Evolutionary conservation across 2,888 invertebrate species (phyloP), one percentile per base, ranked within the genome.

Genomic region (Ennomos fuscantarius): DNA sequence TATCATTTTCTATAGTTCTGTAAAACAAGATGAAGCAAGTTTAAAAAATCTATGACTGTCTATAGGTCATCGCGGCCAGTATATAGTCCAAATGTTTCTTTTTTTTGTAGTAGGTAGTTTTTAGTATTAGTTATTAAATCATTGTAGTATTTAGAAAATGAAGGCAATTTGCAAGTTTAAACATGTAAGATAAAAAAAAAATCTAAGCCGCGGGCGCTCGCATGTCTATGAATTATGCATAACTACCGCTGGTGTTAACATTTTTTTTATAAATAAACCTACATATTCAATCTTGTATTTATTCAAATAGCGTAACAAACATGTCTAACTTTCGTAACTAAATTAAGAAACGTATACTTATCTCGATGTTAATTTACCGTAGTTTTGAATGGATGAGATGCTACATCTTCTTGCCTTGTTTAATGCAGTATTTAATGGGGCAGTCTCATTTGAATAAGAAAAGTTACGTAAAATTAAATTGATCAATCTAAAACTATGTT

Each of bases 291-390:
- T 52, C 50, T 53, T 43, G 42, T 56, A 55, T 60, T 57, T 66
- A 59, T 64, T 59, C 46, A 62, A 62, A 61, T 56, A 50, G 54
- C 49, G 33, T 50, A 50, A 54, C 49, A 54, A 50, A 55, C 42
- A 54, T 58, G 45, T 48, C 56, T 39, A 55, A 60, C 65, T 63
- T 61, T 63, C 63, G 46, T 60, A 60, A 63, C 35, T 57, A 48
- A 55, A 51, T 60, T 53, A 52, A 41, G 43, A 53, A 62, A 50
- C 55, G 47, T 43, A 24, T 5, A 36, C 45, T 42, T 51, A 54
- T 54, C 46, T 54, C 46, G 37, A 46, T 54, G 53, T 37, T 43
- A 55, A 59, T 50, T 46, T 46, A 54, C 32, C 9, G 9, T 49
- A 24, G 47, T 47, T 56, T 36, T 13, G 10, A 55, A 31, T 12